Conservation (phyloP, 2,888 invertebrate species). For the Oithona nana region DNA sequence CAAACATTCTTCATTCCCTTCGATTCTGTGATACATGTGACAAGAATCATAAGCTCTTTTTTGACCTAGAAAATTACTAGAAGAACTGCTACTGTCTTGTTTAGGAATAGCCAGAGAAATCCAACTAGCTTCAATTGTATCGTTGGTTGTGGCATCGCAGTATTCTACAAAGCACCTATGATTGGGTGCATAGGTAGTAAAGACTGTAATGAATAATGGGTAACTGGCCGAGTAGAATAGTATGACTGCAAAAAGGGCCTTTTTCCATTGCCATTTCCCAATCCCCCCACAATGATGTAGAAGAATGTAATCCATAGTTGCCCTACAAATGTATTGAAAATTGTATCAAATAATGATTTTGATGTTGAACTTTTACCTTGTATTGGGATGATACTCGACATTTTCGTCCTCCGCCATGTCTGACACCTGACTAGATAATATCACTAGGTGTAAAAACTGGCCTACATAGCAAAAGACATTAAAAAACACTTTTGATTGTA, state of each 20-base stretch:
- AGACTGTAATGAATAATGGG: constrained; percentile 5
- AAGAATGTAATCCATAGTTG: not conserved
- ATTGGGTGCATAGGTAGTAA: constrained; percentile 1
- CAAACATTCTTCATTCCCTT: not conserved
- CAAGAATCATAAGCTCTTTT: constrained; percentile 7
- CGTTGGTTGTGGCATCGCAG: not conserved
- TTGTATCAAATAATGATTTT: too few relatives aligned
- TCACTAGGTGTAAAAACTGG: too few relatives aligned
- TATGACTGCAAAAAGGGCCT: not conserved
- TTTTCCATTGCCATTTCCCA: constrained; percentile 6
- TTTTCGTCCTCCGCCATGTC: too few relatives aligned
- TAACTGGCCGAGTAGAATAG: not conserved
- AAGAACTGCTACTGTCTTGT: not conserved
- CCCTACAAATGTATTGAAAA: too few relatives aligned
- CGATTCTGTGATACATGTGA: not conserved
- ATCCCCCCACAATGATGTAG: not conserved
- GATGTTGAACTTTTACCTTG: too few relatives aligned
- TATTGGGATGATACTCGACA: too few relatives aligned
- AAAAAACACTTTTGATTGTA: too few relatives aligned
- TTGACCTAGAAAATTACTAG: not conserved
- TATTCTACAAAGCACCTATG: not conserved
- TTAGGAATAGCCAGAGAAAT: not conserved
- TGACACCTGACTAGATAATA: too few relatives aligned
- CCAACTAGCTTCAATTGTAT: not conserved
- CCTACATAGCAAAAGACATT: too few relatives aligned